Evolutionary conservation across 2,888 invertebrate genomes (phyloP), one percentile per base, ranked within the genome.

Genomic region (Volucella bombylans): DNA sequence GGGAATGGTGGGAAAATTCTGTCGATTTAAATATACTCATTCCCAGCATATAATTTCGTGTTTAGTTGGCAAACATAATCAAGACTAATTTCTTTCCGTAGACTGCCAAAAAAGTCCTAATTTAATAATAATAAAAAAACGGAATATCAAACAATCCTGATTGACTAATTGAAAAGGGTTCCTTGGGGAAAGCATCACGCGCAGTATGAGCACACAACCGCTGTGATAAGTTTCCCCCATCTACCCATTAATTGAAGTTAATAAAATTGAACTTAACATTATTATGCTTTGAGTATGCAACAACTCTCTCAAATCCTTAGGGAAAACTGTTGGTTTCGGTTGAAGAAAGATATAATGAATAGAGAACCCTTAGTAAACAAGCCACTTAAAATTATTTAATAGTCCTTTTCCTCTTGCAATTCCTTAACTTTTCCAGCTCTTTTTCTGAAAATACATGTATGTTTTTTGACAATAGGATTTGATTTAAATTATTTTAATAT

Each of bases 191-290:
- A 54, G 12, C 76, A 47, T 57, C 59, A 23, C 76, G 64, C 74
- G 45, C 59, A 71, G 59, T 52, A 52, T 59, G 65, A 59, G 64
- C 57, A 52, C 18, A 68, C 64, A 69, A 76, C 76, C 59, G 52
- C 76, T 76, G 76, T 52, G 64, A 65, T 64, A 71, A 76, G 64
- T 76, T 81, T 50, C 69, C 61, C 65, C 76, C 65, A 71, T 81
- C 67, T 64, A 69, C 52, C 64, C 52, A 81, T 76, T 76, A 81
- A 71, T 81, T 81, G 76, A 52, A 81, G 81, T 81, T 76, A 81
- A 81, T 76, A 76, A 59, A 71, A 76, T 81, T 76, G 59, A 55
- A 76, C 57, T 81, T 69, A 76, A 61, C 59, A 65, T 81, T 65
- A 71, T 81, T 76, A 71, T 76, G 43, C 71, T 65, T 76, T 71